Base-by-base conservation (phyloP, 2,888 invertebrate species). In the Anticlea derivata region DNA sequence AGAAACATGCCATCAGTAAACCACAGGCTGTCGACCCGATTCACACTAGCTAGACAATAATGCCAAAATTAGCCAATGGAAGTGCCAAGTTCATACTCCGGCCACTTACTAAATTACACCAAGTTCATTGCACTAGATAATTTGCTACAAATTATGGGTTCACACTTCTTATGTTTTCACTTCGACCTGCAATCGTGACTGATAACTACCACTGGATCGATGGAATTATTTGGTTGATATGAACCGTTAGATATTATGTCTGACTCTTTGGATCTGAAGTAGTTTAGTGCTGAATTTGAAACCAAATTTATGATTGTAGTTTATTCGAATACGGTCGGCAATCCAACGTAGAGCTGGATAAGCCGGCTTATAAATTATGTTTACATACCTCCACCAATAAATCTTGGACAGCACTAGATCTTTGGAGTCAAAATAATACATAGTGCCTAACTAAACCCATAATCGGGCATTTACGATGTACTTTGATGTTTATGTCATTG, bases 141-240 rank as follows among this genome's bases (percentile, higher is more conserved):
- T 83, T 81, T 80, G 78, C 78, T 76, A 77, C 73, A 88, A 86
- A 88, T 88, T 83, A 86, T 82, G 78, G 86, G 87, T 83, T 87
- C 82, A 86, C 85, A 83, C 83, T 74, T 80, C 75, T 82, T 80
- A 84, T 86, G 79, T 87, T 88, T 87, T 86, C 81, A 83, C 82
- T 80, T 75, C 70, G 78, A 60, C 68, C 70, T 73, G 79, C 79
- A 79, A 80, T 86, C 84, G 85, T 86, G 87, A 82, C 83, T 75
- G 73, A 75, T 79, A 82, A 80, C 78, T 73, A 74, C 75, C 66
- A 72, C 74, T 70, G 73, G 71, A 84, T 81, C 80, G 78, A 80
- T 83, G 79, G 80, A 84, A 73, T 82, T 85, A 83, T 86, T 85
- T 72, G 65, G 74, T 70, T 65, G 71, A 76, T 74, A 72, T 73